A percentile compares a stretch with the other conserved stretches of the same genome.
These are phyloP conservation scores for Anticlea derivata DNA, from an alignment of 2,888 invertebrate species.

Conservation along the genomic window DNA sequence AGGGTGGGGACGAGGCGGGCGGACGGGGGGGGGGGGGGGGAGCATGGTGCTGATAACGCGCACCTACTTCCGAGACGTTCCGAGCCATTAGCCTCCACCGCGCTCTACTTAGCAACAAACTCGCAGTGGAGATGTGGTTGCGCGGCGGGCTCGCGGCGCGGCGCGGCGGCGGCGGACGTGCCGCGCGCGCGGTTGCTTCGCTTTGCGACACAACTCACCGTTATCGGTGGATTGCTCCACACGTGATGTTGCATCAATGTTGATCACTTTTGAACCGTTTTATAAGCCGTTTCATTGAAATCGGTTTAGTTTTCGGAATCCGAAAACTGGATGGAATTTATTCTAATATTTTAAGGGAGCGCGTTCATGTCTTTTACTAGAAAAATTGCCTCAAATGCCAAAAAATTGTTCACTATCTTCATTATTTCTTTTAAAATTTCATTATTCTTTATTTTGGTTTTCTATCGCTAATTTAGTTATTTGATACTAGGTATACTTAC, in stretches of 20 bases:
- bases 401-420: no score
- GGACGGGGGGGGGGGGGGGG: slow-evolving; percentile 27
- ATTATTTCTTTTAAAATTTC: no score
- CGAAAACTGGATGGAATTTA: not conserved
- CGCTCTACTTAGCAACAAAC: slow-evolving; percentile 49
- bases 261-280: slow-evolving; percentile 15
- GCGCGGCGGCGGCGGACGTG: slow-evolving; percentile 17
- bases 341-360: not conserved
- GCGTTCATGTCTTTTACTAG: slow-evolving; percentile 17
- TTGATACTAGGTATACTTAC: no score
- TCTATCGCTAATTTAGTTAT: no score
- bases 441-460: no score
- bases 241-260: slow-evolving; percentile 25
- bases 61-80: slow-evolving; percentile 71
- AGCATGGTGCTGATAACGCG: slow-evolving; percentile 53
- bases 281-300: slow-evolving; percentile 14
- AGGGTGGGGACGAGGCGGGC: slow-evolving; percentile 37
- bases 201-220: slow-evolving; percentile 19
- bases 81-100: slow-evolving; percentile 68
- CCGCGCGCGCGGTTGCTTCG: not conserved
- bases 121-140: not conserved
- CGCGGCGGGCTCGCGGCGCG: slow-evolving; percentile 1
- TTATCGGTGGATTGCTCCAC: slow-evolving; percentile 35
- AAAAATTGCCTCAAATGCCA: not conserved
- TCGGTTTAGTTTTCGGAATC: slow-evolving; percentile 9